Evolutionary conservation across 2,113 vertebrate genomes (phyloP).

Genomic region (Lynx canadensis): DNA sequence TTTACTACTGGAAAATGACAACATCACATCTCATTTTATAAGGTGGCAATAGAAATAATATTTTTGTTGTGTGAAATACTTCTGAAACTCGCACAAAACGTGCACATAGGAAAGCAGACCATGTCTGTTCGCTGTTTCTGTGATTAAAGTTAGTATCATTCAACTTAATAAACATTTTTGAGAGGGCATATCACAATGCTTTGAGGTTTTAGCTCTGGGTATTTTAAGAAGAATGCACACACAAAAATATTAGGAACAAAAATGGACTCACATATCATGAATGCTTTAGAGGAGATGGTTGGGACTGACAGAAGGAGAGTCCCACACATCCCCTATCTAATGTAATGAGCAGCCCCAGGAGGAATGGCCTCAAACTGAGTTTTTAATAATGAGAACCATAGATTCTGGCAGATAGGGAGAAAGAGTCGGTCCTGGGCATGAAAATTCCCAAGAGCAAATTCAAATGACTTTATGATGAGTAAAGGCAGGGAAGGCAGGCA

Average conservation of each 20-base stretch:
- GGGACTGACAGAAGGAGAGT: neutral
- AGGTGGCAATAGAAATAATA: neutral
- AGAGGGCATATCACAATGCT: neutral
- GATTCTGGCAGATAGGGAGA: slow-evolving; percentile 58
- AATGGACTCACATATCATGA: neutral
- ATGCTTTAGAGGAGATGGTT: neutral
- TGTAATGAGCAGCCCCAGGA: slow-evolving; percentile 53
- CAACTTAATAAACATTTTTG: slow-evolving; percentile 25
- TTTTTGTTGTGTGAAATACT: slow-evolving; percentile 3
- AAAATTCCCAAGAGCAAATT: slow-evolving; percentile 63
- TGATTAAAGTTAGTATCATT: slow-evolving; percentile 22
- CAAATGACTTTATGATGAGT: slow-evolving; percentile 58
- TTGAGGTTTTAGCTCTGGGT: neutral
- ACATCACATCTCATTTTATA: slow-evolving; percentile 52
- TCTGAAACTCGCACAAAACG: neutral
- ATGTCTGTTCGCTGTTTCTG: neutral
- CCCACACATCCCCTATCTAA: neutral
- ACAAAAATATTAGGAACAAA: neutral
- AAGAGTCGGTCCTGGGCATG: neutral
- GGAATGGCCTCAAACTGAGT: slow-evolving; percentile 57
- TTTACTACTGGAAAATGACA: slow-evolving; percentile 41
- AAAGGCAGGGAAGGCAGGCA: slow-evolving; percentile 42
- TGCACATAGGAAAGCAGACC: neutral
- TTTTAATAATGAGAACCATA: slow-evolving; percentile 70
- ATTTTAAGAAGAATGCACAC: slow-evolving; percentile 2